Evolutionary conservation across 35 echinoderm and acorn worm species (phyloP), one percentile per base, ranked within the genome.

Genomic region (Antedon bifida): DNA sequence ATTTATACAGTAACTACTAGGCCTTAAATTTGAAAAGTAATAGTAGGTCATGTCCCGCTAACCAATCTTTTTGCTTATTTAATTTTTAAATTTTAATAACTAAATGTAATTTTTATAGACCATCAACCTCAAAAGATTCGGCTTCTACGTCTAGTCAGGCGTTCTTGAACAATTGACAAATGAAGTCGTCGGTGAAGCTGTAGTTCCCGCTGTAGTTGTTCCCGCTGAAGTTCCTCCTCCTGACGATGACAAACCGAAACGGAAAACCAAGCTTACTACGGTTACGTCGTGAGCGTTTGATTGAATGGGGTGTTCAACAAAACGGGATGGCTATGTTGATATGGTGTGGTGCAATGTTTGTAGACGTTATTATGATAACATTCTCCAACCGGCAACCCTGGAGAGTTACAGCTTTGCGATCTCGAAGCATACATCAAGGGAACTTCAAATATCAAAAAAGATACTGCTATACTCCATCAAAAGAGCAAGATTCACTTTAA

Each of bases 401-500:
- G 80, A 5, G 81, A 89, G 75, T 35, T 39, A 17, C 19, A 74
- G 80, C 55, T 82, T 35, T 85, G 83, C 74, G 83, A 90, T 7
- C 0, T 90, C 0, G 79, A 86, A 31, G 64, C 34, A 56, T 85
- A 76, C 34, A 73, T 73, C 8, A 35, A 36, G 46, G 88, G 88
- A 16, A 90, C 83, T 19, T 36, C 0, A 0, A 90, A 90, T 45
- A 73, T 90, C 8, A 90, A 90, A 79, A 90, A 90, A 36, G 88
- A 90, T 36, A 90, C 78, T 19, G 83, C 84, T 17, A 36, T 75
- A 74, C 21, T 19, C 30, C 84, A 90, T 73, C 34, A 34, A 0
- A 33, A 33, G 74, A 75, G 33, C 21, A 74, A 82, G 35, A 74
- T 56, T 34, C 84, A 86, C 35, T 23, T 64, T 30, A 35, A 23